Conservation (phyloP, 2,797 vertebrate genomes). For the Thripadectes ignobilis region DNA sequence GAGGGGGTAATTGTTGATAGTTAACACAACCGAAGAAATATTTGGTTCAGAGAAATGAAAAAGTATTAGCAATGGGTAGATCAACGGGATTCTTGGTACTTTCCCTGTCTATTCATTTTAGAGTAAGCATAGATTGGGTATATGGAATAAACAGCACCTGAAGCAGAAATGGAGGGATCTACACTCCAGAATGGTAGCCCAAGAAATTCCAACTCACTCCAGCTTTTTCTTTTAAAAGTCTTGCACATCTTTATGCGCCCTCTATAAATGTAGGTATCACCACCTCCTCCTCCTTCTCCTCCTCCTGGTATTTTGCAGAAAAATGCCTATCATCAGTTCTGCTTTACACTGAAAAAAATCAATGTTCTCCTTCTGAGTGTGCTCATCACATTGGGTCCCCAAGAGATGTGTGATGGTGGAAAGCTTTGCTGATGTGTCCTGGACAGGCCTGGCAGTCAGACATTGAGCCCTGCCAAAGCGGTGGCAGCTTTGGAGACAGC, state of each 20-base stretch:
- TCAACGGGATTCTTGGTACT: background rate
- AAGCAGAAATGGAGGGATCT: background rate
- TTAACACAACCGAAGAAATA: background rate
- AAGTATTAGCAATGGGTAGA: background rate
- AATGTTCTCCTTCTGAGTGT: background rate
- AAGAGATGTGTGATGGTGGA: background rate
- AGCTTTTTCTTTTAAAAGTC: background rate
- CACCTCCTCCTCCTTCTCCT: background rate
- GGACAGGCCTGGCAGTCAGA: background rate
- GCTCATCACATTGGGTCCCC: background rate
- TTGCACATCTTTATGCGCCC: background rate
- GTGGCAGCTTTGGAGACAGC: background rate
- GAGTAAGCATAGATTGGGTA: background rate
- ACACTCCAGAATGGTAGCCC: background rate
- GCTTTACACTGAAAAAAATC: background rate
- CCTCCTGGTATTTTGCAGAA: background rate
- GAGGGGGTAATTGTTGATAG: background rate
- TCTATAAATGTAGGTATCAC: background rate
- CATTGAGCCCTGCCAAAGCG: background rate
- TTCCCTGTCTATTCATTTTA: background rate
- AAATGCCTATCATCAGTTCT: background rate
- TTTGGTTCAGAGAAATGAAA: background rate
- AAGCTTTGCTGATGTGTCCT: background rate
- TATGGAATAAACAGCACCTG: background rate
- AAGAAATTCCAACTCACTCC: background rate